A percentile compares a stretch with the other conserved stretches of the same genome.
Conservation (phyloP, 2,888 invertebrate genomes). For the Drosophila falleni region DNA sequence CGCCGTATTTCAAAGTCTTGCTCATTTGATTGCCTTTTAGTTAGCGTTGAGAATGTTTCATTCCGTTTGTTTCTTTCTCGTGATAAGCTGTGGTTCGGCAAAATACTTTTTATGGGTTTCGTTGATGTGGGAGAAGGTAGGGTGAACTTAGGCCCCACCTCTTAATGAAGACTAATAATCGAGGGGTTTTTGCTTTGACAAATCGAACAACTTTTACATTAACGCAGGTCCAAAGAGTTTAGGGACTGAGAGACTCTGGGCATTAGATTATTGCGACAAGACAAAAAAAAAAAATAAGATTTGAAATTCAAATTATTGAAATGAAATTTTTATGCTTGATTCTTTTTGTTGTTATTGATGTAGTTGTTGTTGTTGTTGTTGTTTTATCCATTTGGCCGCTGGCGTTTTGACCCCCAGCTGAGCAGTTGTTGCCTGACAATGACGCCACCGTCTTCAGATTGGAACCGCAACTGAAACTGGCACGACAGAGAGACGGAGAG, state of each 20-base stretch:
- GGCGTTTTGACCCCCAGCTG: slow-evolving; percentile 46
- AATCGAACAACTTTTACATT: slow-evolving; percentile 59
- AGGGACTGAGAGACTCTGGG: not conserved
- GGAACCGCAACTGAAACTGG: slow-evolving; percentile 13
- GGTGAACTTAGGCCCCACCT: slow-evolving; percentile 13
- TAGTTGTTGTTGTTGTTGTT: not conserved
- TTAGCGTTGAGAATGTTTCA: slow-evolving; percentile 1
- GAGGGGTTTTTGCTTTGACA: slow-evolving; percentile 54
- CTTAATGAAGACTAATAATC: slow-evolving; percentile 58
- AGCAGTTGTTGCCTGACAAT: slow-evolving; percentile 35
- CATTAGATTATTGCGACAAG: slow-evolving; percentile 19
- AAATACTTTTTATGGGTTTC: not conserved
- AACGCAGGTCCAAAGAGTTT: slow-evolving; percentile 23
- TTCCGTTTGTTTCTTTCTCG: slow-evolving; percentile 12
- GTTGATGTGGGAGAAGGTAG: not conserved
- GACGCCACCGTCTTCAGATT: slow-evolving; percentile 57
- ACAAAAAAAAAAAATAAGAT: slow-evolving; percentile 19
- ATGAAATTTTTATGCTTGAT: slow-evolving; percentile 44
- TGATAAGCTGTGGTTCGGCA: slow-evolving; percentile 6
- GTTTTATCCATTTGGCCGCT: slow-evolving; percentile 31
- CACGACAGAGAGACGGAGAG: not conserved
- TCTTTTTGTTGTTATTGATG: slow-evolving; percentile 10
- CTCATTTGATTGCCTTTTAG: not conserved
- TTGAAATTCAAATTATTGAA: slow-evolving; percentile 59
- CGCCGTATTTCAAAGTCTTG: not conserved